Evolutionary conservation across 1,140 invertebrate genomes (phyloP), one percentile per base, ranked within the genome.

Genomic region (Contarinia nasturtii): DNA sequence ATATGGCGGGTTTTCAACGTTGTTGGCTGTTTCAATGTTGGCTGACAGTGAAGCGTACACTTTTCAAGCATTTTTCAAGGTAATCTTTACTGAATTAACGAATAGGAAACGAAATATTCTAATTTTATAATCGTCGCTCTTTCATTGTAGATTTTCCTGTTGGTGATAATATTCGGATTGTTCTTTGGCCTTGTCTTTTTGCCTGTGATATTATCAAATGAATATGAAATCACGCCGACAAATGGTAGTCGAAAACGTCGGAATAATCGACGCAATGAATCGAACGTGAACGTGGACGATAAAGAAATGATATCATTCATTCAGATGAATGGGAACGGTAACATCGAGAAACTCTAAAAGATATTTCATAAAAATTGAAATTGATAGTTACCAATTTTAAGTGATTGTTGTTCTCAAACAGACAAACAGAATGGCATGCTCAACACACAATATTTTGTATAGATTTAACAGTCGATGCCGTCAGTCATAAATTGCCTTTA

Each of bases 51-150:
- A 73, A 48, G 77, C 82, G n/a, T 86, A 86, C 55, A 82, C 80
- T 3, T 87, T 87, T 59, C 69, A 74, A 45, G 69, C 80, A 36
- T 89, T 89, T 57, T 86, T 86, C 53, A 86, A 82, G 67, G 74
- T 75, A 59, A 15, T 15, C 47, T 40, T 18, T 7, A 19, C 7
- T 20, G 22, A 21, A 15, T 45, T 10, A 2, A 41, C 18, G 10
- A 20, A 11, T 5, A 7, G 45, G 18, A 33, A 44, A 38, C 3
- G 15, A 41, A 47, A 38, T 18, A 41, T 33, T 11, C 44, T 46
- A 33, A 33, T 49, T 14, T 48, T 49, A 48, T 42, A 15, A 46
- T 42, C 19, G 21, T 47, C 27, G 43, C 44, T 46, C 38, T 50
- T 49, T 53, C 38, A 14, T 65, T 67, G 42, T 56, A 75, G 70